Base-by-base conservation (phyloP, 2,888 invertebrate species). In the Ecliptopera silaceata region DNA sequence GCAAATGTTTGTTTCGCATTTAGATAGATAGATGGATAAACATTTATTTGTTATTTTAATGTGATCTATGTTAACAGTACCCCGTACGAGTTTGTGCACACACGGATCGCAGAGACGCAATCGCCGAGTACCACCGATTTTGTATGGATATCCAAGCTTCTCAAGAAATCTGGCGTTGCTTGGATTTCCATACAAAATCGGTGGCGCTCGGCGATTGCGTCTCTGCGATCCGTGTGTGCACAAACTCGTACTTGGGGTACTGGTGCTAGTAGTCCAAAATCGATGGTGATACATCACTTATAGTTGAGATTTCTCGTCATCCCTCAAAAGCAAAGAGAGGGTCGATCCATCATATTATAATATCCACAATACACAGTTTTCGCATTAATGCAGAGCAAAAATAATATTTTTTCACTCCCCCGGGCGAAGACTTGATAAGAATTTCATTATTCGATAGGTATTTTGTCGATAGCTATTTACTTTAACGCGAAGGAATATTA, bases 311-410 rank as follows among this genome's bases (percentile, higher is more conserved):
- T 73, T 71, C 72, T 69, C 73, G 66, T 71, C 72, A 70, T 80
- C 77, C 77, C 79, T 77, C 76, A 75, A 42, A 81, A 72, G 72
- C 66, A 68, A 69, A 64, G 42, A 53, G 60, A 47, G 51, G 39
- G 51, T 63, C 66, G 66, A 68, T 58, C 69, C 72, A 81, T 86
- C 85, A 85, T 71, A 36, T 34, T 43, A 74, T 73, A 66, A 68
- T 67, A 69, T 59, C 71, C 74, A 83, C 80, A 84, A 84, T 84
- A 86, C 84, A 86, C 80, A 79, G 78, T 74, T 82, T 82, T 80
- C 73, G 75, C 86, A 86, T 86, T 86, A 86, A 83, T 80, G 65
- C 66, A 49, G 52, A 57, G 64, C 59, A 66, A 59, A 79, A 82
- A 82, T 82, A 81, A 78, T 78, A 80, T 82, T 83, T 76, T 72